Base-by-base conservation (phyloP, 2,113 vertebrate species). In the Polyodon spathula region DNA sequence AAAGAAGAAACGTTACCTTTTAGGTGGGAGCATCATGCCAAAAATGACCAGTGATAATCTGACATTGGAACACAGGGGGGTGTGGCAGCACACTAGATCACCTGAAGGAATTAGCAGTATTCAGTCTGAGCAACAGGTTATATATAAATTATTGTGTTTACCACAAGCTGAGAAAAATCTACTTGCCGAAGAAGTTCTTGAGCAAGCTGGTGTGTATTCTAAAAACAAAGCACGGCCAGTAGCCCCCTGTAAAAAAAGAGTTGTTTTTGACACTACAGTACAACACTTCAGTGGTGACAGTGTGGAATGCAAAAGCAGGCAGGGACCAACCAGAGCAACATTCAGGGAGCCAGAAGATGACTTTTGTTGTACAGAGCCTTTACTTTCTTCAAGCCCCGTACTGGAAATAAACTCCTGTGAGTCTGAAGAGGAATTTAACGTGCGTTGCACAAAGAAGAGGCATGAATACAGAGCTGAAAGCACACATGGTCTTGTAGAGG, bases 401-500 rank as follows among this genome's bases (percentile, higher is more conserved):
- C 8, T 37, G 6, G 10, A 15, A 46, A 58, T 51, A 16, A 48
- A 37, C 4, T 16, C 4, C 8, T 15, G 37, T 14, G n/a, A 17
- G 27, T 54, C 4, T 66, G 51, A 48, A 37, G 42, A 56, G 4
- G 51, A 55, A 9, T 6, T 43, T 8, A 40, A 10, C 14, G 6
- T 14, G 4, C 6, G 39, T 15, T 60, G 56, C 9, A 6, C 40
- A 11, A 0, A 14, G 40, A 37, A 42, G 40, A 59, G 48, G 42
- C 14, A 11, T 3, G 1, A 1, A 51, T 12, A 59, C 16, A 41
- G 44, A 60, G 48, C 41, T 12, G 40, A 61, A 3, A 68, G 70
- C 17, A 81, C 73, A 6, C 79, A 78, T 15, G 50, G 52, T 39
- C 11, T 58, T 17, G 64, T 59, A 40, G 58, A 51, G 1, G 81